phyloP scores from a whole-genome alignment of 2,888 invertebrate genomes.

The Drosophila macrospina region DNA sequence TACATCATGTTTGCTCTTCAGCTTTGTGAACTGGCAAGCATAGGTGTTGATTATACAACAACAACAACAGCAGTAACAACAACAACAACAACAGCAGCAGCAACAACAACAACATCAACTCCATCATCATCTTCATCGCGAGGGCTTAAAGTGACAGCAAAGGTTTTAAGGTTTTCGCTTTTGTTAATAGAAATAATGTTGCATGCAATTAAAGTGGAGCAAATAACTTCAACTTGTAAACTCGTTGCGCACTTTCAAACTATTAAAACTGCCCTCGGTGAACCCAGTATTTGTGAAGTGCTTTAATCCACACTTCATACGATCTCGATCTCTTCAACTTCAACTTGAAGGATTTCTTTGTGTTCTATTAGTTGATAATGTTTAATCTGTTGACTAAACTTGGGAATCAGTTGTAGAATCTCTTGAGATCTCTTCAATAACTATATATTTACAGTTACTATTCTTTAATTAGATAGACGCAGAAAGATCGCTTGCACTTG shows the following conservation, averaged over 20 bases:
- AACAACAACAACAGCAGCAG: conserved; percentile 5
- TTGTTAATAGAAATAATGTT: conserved; percentile 22
- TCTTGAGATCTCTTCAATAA: no score
- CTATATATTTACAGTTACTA: no score
- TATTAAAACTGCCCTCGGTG: conserved; percentile 11
- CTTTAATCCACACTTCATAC: background rate
- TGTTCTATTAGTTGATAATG: no score
- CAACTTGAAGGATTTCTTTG: no score
- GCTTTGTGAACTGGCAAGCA: conserved; percentile 16
- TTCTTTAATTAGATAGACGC: no score
- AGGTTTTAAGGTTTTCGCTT: conserved; percentile 11
- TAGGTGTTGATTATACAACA: conserved; percentile 25
- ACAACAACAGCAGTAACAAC: conserved; percentile 10
- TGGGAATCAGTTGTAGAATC: no score
- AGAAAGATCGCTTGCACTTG: no score
- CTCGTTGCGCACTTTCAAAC: conserved; percentile 17
- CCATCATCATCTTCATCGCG: conserved; percentile 1
- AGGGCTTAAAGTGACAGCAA: conserved; percentile 9
- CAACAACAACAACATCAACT: background rate
- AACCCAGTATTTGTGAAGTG: background rate
- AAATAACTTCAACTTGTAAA: conserved; percentile 9
- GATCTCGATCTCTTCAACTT: background rate
- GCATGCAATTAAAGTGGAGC: conserved; percentile 10
- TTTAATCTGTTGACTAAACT: no score
- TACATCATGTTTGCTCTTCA: conserved; percentile 34